These are phyloP conservation scores for Zaprionus lachaisei DNA, from an alignment of 1,140 invertebrate genomes.

Conservation along the genomic window DNA sequence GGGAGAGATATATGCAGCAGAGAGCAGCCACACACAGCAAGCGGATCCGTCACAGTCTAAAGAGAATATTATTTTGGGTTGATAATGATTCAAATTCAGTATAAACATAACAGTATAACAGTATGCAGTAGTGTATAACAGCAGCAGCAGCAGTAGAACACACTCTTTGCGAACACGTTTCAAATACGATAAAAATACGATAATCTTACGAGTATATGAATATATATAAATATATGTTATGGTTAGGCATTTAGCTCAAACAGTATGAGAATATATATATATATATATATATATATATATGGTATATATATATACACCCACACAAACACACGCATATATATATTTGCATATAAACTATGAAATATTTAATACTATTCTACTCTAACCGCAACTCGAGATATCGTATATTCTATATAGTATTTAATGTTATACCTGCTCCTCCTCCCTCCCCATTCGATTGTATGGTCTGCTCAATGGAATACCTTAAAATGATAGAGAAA, in stretches of 20 bases:
- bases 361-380: conserved; percentile 31
- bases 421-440: conserved; percentile 28
- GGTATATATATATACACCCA: conserved; percentile 42
- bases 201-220: conserved; percentile 31
- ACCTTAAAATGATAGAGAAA: not conserved
- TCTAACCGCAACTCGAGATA: conserved; percentile 41
- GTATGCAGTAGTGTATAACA: conserved; percentile 12
- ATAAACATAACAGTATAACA: conserved; percentile 29
- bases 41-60: conserved; percentile 70
- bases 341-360: conserved; percentile 24
- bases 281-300: conserved; percentile 4
- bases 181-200: conserved; percentile 21
- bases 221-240: conserved; percentile 47
- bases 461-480: not conserved
- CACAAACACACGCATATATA: conserved; percentile 47
- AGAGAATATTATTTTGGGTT: conserved; percentile 22
- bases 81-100: conserved; percentile 23
- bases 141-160: conserved; percentile 26
- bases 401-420: conserved; percentile 32
- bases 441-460: not conserved
- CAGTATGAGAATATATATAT: conserved; percentile 62
- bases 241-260: conserved; percentile 75
- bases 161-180: conserved; percentile 43
- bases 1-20: conserved; percentile 10
- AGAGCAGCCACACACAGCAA: conserved; percentile 48